A percentile compares a stretch with the other conserved stretches of the same genome.
phyloP scores from a whole-genome alignment of 2,888 invertebrate species.

The Phengaris arion region DNA sequence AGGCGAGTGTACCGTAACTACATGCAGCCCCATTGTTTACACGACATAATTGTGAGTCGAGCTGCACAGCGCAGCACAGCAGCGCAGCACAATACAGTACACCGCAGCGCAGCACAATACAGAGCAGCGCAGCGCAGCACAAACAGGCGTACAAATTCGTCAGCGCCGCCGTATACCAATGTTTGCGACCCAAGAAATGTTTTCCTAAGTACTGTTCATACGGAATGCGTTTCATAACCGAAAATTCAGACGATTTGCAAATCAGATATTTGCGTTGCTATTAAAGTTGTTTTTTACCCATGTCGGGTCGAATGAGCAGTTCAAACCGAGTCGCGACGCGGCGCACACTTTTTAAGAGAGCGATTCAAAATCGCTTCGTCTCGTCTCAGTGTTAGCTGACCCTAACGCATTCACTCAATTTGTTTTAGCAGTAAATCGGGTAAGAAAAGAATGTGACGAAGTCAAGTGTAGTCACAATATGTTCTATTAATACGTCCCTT shows the following conservation, averaged over 20 bases:
- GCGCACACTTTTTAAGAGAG: no score
- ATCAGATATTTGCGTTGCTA: no score
- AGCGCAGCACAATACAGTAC: not conserved
- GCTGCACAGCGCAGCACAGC: not conserved
- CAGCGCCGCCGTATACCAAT: not conserved
- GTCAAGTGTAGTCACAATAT: no score
- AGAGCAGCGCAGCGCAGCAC: not conserved
- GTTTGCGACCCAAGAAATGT: not conserved
- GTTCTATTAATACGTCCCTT: no score
- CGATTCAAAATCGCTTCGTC: no score
- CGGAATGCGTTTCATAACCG: not conserved
- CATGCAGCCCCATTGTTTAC: conserved; percentile 19
- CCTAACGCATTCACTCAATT: no score
- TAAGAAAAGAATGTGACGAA: no score
- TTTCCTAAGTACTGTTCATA: not conserved
- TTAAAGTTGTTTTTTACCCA: no score
- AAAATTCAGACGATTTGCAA: not conserved
- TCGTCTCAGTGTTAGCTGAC: no score
- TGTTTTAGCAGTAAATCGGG: no score
- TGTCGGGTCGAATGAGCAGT: no score
- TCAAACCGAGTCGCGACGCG: no score
- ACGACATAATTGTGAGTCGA: not conserved
- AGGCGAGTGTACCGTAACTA: conserved; percentile 7
- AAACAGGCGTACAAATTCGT: conserved; percentile 1
- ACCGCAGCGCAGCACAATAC: not conserved